Conservation (phyloP, 2,113 vertebrate genomes). For the Lontra canadensis region DNA sequence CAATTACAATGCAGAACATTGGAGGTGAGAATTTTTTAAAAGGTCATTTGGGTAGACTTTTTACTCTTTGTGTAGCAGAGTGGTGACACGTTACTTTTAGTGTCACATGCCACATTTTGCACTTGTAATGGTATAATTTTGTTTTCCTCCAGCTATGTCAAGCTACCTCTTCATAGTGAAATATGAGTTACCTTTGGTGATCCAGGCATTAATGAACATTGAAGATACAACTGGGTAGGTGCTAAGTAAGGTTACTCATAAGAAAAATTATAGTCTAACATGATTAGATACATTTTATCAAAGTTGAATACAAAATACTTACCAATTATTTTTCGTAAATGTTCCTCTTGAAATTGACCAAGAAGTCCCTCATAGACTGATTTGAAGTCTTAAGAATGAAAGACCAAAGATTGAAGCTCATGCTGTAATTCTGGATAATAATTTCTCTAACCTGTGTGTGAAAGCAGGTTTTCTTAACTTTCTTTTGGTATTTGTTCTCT, state of each 20-base stretch:
- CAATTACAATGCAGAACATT: constrained; percentile 98
- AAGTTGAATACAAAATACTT: constrained; percentile 30
- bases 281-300: constrained; percentile 35
- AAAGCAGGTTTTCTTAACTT: not conserved
- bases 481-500: not conserved
- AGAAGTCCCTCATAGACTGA: not conserved
- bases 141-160: constrained; percentile 94
- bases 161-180: constrained; percentile 99
- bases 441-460: not conserved
- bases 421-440: not conserved
- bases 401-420: not conserved
- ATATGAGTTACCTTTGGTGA: constrained; percentile 98
- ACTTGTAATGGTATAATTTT: constrained; percentile 87
- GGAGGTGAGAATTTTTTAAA: constrained; percentile 88
- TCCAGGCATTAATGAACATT: constrained; percentile 90
- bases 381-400: not conserved
- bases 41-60: not conserved
- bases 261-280: constrained; percentile 69
- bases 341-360: not conserved
- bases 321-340: not conserved
- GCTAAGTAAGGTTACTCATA: constrained; percentile 82
- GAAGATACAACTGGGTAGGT: constrained; percentile 89
- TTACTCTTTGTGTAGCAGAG: constrained; percentile 32
- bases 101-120: constrained; percentile 79
- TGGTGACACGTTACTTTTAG: constrained; percentile 70